phyloP scores from a whole-genome alignment of 2,888 invertebrate genomes.

The Pseudococcus viburni region DNA sequence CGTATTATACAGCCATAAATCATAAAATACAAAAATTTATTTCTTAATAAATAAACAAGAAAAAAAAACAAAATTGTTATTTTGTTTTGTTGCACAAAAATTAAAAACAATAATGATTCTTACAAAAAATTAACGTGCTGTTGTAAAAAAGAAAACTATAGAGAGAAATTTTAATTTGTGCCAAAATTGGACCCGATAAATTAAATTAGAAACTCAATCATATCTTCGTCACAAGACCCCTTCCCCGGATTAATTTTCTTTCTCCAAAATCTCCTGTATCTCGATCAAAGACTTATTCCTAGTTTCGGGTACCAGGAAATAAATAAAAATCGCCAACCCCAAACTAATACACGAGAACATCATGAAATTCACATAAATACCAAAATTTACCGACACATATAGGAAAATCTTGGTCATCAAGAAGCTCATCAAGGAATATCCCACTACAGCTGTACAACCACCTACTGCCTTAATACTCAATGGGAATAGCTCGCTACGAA shows the following conservation, averaged over 20 bases:
- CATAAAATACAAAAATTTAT: too few relatives aligned
- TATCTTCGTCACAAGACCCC: too few relatives aligned
- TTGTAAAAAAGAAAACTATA: too few relatives aligned
- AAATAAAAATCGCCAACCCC: neutral
- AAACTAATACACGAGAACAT: constrained; percentile 35
- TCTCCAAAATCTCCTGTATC: constrained; percentile 53
- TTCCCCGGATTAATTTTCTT: neutral
- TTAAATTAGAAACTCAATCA: too few relatives aligned
- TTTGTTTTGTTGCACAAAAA: too few relatives aligned
- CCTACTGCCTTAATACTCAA: constrained; percentile 33
- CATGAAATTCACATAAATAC: constrained; percentile 42
- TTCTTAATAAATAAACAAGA: too few relatives aligned
- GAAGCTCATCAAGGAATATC: constrained; percentile 11
- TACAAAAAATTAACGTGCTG: too few relatives aligned
- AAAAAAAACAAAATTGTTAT: too few relatives aligned
- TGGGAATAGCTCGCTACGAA: constrained; percentile 24
- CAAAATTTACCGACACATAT: neutral
- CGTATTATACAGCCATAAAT: too few relatives aligned
- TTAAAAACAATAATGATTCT: too few relatives aligned
- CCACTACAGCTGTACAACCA: neutral
- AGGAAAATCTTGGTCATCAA: constrained; percentile 47
- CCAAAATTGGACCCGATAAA: too few relatives aligned
- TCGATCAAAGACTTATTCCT: constrained; percentile 53
- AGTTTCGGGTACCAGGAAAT: constrained; percentile 54
- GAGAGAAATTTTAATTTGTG: too few relatives aligned